Evolutionary conservation across 2,113 vertebrate genomes (phyloP).

Genomic region (Saccopteryx leptura): DNA sequence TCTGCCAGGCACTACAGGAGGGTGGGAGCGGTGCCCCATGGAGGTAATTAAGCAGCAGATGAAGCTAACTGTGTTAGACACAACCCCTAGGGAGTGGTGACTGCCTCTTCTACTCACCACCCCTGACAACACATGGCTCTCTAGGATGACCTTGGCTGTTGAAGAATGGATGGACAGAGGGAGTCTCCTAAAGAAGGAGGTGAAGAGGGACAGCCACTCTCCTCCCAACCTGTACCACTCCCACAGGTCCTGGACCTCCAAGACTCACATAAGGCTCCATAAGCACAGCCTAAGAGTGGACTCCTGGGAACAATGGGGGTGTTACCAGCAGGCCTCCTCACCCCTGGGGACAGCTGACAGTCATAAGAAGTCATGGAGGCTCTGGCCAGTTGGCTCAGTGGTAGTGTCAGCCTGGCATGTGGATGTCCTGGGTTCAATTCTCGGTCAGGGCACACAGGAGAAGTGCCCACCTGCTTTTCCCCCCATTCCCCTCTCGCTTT

Average conservation of each 20-base stretch:
- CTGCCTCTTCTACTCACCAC: constrained; percentile 39
- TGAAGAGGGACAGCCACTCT: neutral
- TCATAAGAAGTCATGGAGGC: neutral
- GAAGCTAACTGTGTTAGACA: constrained; percentile 89
- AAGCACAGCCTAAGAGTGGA: neutral
- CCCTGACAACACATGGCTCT: constrained; percentile 57
- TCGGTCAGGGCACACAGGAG: no score
- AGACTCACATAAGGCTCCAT: neutral
- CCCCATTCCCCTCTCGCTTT: no score
- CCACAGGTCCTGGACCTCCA: neutral
- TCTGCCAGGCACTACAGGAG: constrained; percentile 37
- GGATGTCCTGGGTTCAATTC: no score
- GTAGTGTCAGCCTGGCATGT: no score
- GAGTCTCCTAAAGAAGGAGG: neutral
- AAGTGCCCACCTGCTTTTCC: no score
- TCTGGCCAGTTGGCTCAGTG: no score
- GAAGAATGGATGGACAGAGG: constrained; percentile 13
- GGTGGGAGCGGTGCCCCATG: constrained; percentile 70
- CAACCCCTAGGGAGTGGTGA: constrained; percentile 82
- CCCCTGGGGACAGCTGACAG: neutral
- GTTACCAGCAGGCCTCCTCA: neutral
- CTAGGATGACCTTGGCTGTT: constrained; percentile 79
- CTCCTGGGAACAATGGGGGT: neutral
- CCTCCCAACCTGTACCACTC: neutral
- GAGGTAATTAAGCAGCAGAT: constrained; percentile 88